Conservation (phyloP, 2,113 vertebrate species). For the Calypte anna region DNA sequence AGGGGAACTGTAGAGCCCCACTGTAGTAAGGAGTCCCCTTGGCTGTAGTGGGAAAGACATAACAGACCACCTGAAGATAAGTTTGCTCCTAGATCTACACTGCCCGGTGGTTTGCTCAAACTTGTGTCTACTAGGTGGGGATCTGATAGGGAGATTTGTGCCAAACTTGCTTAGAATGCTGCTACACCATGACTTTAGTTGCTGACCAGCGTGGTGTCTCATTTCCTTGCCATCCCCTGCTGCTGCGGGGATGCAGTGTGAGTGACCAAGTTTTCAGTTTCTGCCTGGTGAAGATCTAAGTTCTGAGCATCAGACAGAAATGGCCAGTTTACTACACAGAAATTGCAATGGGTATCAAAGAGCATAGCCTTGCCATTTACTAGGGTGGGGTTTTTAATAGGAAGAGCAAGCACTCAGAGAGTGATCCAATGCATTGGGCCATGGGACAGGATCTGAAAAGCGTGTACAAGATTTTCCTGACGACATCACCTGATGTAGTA, state of each 20-base stretch:
- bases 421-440: neutral
- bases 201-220: neutral
- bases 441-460: neutral
- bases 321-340: neutral
- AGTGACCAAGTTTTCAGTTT: neutral
- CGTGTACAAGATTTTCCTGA: neutral
- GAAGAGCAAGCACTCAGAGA: neutral
- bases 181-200: fast-evolving
- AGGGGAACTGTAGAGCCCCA: neutral
- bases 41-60: neutral
- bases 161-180: neutral
- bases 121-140: neutral
- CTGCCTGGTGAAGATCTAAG: neutral
- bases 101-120: neutral
- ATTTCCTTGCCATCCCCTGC: neutral
- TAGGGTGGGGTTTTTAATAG: neutral
- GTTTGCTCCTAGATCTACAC: neutral
- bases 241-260: neutral
- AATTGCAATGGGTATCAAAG: neutral
- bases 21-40: neutral
- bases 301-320: neutral
- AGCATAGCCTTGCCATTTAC: neutral
- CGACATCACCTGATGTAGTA: neutral
- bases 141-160: neutral
- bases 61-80: neutral